A percentile compares a stretch with the other conserved stretches of the same genome.
These are phyloP conservation scores for Sinhomidia bicolor DNA, from an alignment of 2,888 invertebrate species.

Conservation along the genomic window DNA sequence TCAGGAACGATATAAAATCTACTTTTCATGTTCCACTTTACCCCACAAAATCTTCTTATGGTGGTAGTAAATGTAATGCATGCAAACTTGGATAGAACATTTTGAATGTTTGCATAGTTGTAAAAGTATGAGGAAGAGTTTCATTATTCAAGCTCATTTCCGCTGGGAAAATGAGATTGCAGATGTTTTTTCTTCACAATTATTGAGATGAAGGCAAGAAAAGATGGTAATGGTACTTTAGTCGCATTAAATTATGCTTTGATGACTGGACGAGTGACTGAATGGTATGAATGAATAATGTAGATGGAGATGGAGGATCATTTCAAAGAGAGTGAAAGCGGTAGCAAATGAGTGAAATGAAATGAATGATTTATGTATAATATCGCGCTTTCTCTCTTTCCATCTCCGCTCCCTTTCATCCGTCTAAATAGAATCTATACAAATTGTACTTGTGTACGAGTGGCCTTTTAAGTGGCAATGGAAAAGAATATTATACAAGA, in stretches of 20 bases:
- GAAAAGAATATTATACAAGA: no score
- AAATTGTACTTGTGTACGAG: no score
- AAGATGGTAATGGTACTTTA: background rate
- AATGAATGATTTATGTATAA: slow-evolving; percentile 22
- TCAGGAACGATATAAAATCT: no score
- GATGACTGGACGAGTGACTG: background rate
- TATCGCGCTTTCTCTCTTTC: background rate
- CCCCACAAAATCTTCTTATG: no score
- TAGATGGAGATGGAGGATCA: background rate
- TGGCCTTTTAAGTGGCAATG: no score
- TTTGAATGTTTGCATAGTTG: no score
- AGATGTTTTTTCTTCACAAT: background rate
- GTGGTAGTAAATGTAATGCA: no score
- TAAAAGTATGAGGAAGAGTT: no score
- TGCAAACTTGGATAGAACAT: no score
- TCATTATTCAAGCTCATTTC: slow-evolving; percentile 1
- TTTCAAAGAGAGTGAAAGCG: slow-evolving; percentile 29
- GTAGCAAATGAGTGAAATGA: slow-evolving; percentile 34
- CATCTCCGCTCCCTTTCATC: background rate
- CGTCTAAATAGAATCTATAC: background rate
- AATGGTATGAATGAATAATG: slow-evolving; percentile 23
- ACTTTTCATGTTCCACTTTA: background rate
- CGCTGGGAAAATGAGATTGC: background rate
- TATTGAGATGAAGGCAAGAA: background rate
- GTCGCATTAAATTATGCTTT: slow-evolving; percentile 20